Conservation (phyloP, 2,797 vertebrate species). For the Labroides dimidiatus region DNA sequence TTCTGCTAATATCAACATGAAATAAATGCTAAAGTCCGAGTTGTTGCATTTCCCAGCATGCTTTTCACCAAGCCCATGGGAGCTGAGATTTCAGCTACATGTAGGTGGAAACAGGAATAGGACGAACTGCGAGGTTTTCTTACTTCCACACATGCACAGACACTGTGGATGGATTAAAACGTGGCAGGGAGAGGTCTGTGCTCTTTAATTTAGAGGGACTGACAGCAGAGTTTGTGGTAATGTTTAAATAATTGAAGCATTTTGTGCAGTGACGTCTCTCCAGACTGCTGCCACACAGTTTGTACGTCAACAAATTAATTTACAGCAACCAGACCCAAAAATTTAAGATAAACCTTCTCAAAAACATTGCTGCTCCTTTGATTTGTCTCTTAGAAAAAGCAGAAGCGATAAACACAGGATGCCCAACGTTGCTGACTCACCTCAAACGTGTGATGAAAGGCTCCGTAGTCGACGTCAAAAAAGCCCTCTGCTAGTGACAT, state of each 20-base stretch:
- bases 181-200: not conserved
- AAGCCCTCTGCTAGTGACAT: conserved; percentile 92
- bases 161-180: not conserved
- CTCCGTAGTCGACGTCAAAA: conserved; percentile 94
- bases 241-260: no score
- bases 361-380: not conserved
- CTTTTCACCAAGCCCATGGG: conserved; percentile 43
- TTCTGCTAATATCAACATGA: no score
- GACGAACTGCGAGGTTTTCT: conserved; percentile 28
- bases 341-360: not conserved
- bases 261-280: no score
- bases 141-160: not conserved
- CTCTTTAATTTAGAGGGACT: not conserved
- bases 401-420: no score
- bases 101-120: conserved; percentile 65
- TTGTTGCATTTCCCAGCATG: conserved; percentile 65
- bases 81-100: conserved; percentile 39
- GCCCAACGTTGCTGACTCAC: conserved; percentile 47
- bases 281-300: no score
- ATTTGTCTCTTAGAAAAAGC: no score
- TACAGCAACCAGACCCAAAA: not conserved
- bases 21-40: conserved; percentile 6
- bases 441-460: conserved; percentile 95
- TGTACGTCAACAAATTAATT: no score
- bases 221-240: no score